A percentile compares a stretch with the other conserved stretches of the same genome.
These are phyloP conservation scores for Sandelia bainsii DNA, from an alignment of 2,797 vertebrate species.

Conservation along the genomic window DNA sequence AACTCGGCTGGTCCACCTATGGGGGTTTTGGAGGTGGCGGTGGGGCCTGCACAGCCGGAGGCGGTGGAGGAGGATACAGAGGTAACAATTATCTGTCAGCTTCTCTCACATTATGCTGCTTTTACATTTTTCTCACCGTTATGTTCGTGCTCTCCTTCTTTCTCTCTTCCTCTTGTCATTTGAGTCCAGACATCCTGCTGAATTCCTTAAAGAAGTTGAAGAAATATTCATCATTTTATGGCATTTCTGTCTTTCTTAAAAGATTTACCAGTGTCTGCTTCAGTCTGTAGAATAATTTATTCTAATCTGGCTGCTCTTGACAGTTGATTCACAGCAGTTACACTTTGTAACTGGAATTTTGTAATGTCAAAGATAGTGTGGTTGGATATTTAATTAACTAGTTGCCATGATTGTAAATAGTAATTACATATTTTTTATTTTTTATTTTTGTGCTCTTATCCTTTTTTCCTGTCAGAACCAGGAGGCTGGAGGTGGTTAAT, in stretches of 20 bases:
- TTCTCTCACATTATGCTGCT: neutral
- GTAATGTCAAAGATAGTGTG: neutral
- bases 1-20: constrained; percentile 88
- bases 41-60: constrained; percentile 91
- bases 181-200: neutral
- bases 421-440: neutral
- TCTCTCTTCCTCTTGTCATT: neutral
- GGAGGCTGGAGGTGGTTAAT: neutral
- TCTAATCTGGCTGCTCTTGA: neutral
- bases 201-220: neutral
- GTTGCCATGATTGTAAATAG: neutral
- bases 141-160: neutral
- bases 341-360: no score
- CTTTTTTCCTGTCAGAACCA: neutral
- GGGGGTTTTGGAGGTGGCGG: constrained; percentile 93
- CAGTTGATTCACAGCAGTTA: neutral
- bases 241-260: neutral
- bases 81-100: constrained; percentile 72
- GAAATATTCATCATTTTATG: neutral
- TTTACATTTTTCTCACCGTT: neutral
- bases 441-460: neutral
- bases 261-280: neutral
- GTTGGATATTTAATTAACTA: neutral
- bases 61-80: constrained; percentile 91
- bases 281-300: neutral